Base-by-base conservation (phyloP, 2,888 invertebrate genomes). In the Cryptocephalus moraei region DNA sequence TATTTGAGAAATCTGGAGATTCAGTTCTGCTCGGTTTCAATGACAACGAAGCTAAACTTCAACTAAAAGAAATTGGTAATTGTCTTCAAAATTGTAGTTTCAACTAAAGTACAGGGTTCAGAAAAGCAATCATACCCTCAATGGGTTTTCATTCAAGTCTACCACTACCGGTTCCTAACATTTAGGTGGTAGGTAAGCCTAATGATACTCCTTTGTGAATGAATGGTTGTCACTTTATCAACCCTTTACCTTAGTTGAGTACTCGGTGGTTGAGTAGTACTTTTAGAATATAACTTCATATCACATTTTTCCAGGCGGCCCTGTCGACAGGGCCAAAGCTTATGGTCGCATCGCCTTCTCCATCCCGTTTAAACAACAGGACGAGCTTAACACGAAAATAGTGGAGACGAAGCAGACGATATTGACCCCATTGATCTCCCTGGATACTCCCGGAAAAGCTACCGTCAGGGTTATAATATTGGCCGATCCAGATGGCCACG, bases 381-480 rank as follows among this genome's bases (percentile, higher is more conserved):
- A 84, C n/a, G 71, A 70, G 39, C 83, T 97, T 43, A 83, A 91
- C 63, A 71, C 81, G 52, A 79, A 75, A 54, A 81, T 95, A 50
- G 79, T 82, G 56, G 79, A 81, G 6, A 79, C 78, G 1, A 78
- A 81, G 8, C 77, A 81, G 49, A 86, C 79, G 33, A 88, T 97
- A 56, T 73, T 96, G 10, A 96, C 91, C 0, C 92, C 93, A 0
- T 74, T 95, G 13, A 84, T 93, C 46, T 86, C 86, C n/a, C 73
- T 99, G 53, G 92, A 93, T 63, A 99, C 99, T 0, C 97, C 97
- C 0, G 97, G 93, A 41, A 99, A 97, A 70, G 95, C 95, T 0
- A 90, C 91, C 0, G 97, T 99, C 0, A 78, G 90, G 53, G 97
- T 99, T 33, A 89, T 99, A 48, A 97, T 99, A 62, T 74, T 97